Percentiles rank a stretch among this genome's conserved stretches.
These are phyloP conservation scores for Cyrtorhinus lividipennis DNA, from an alignment of 1,140 invertebrate species.

Conservation along the genomic window DNA sequence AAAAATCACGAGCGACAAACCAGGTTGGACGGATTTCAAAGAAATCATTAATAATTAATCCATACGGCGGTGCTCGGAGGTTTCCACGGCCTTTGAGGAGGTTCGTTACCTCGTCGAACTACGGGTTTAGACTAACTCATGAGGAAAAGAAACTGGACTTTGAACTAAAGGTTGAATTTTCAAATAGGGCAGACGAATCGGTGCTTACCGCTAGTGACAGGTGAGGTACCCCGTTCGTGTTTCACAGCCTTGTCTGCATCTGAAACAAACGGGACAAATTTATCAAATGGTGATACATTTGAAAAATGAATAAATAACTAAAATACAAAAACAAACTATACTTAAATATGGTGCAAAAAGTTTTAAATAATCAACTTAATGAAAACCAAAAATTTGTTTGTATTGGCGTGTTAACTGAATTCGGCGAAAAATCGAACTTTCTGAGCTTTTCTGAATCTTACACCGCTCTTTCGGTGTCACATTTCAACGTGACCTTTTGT, in stretches of 20 bases:
- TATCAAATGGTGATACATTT: no score
- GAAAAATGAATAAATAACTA: no score
- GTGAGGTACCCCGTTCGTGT: background rate
- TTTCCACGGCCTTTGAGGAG: background rate
- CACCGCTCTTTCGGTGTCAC: no score
- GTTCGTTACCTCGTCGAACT: background rate
- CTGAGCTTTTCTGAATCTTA: no score
- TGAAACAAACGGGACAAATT: background rate
- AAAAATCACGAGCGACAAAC: background rate
- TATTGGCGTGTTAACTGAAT: no score
- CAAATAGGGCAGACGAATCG: background rate
- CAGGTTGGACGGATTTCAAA: background rate
- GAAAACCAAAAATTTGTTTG: no score
- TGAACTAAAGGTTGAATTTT: no score
- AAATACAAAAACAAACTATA: no score
- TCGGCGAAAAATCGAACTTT: no score
- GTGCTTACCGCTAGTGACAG: background rate
- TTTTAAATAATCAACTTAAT: no score
- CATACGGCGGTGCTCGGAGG: background rate
- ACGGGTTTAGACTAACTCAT: background rate
- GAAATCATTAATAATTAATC: constrained; percentile 9
- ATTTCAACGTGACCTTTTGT: no score
- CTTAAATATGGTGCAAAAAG: no score
- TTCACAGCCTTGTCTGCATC: constrained; percentile 4
- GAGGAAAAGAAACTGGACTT: background rate